Base-by-base conservation (phyloP, 2,797 vertebrate species). In the Argyrosomus regius region DNA sequence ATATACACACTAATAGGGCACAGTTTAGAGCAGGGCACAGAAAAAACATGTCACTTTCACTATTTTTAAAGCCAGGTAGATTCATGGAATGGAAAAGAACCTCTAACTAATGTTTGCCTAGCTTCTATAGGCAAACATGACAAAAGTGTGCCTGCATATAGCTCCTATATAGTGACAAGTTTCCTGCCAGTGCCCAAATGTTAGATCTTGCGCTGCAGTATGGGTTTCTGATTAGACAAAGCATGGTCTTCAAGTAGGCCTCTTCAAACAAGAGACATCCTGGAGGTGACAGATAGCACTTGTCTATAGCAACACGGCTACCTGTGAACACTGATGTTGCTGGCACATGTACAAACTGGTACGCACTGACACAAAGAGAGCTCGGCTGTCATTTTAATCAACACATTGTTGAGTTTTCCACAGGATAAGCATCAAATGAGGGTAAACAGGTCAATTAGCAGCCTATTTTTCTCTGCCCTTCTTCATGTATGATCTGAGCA, bases 241-340 rank as follows among this genome's bases (percentile, higher is more conserved):
- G 18, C 12, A 0, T 4, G 0, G 48, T 43, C 50, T 72, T 79
- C 46, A 72, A 67, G 52, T 49, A 66, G 50, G 62, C 43, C 35
- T 63, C 65, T 63, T 84, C 58, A 81, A 76, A 69, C 22, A 65
- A 59, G 67, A 87, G 63, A 28, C 57, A 24, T 45, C 67, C 84
- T 89, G 83, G 54, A 84, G 41, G 78, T 87, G 87, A 89, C 79
- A 73, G 69, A 26, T n/a, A 72, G 28, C 52, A 46, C 72, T 72
- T 6, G 2, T 67, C 78, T 83, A 35, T 22, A 43, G 67, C 41
- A 79, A 84, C 78, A 66, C 9, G 9, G 60, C 80, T 70, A 63
- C 49, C 28, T 79, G 64, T 5, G 14, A 26, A 73, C 20, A 31
- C 67, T 63, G 64, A 59, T 46, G 70, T 16, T 72, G 76, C 45